A percentile compares a stretch with the other conserved stretches of the same genome.
These are phyloP conservation scores for Malthinus seriepunctatus DNA, from an alignment of 2,888 invertebrate genomes.

Conservation along the genomic window DNA sequence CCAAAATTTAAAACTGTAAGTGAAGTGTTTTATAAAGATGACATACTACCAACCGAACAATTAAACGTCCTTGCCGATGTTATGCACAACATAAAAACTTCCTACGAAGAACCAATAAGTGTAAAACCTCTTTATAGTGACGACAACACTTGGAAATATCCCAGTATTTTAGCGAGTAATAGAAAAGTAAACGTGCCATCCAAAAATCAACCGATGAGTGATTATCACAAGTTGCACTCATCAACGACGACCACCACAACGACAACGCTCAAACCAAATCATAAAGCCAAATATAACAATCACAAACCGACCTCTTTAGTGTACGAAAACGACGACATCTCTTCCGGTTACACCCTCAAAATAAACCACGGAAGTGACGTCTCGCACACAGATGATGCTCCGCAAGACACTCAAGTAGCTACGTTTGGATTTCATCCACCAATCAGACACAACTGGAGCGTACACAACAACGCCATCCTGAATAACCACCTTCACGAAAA, in stretches of 20 bases:
- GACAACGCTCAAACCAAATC: slow-evolving; percentile 7
- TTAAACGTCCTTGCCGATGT: slow-evolving; percentile 57
- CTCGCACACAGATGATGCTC: not conserved
- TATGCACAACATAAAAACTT: slow-evolving; percentile 55
- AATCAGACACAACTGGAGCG: not conserved
- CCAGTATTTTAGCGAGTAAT: not conserved
- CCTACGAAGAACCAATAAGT: slow-evolving; percentile 32
- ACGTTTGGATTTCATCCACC: slow-evolving; percentile 14
- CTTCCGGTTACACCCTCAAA: not conserved
- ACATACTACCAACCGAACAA: slow-evolving; percentile 53
- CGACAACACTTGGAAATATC: not conserved
- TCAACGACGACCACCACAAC: slow-evolving; percentile 26
- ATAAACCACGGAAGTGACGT: not conserved
- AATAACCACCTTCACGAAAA: not conserved
- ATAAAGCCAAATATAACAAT: slow-evolving; percentile 9
- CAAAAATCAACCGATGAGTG: not conserved
- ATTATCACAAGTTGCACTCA: not conserved
- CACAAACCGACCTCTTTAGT: slow-evolving; percentile 18
- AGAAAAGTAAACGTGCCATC: slow-evolving; percentile 16
- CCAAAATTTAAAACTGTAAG: slow-evolving; percentile 37
- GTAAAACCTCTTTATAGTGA: slow-evolving; percentile 2
- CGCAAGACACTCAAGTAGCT: not conserved
- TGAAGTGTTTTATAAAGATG: slow-evolving; percentile 52
- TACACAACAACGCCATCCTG: not conserved
- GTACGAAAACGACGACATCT: slow-evolving; percentile 14